Percentiles rank a stretch among this genome's conserved stretches.
phyloP scores from a whole-genome alignment of 1,140 invertebrate species.

The Diuraphis noxia region DNA sequence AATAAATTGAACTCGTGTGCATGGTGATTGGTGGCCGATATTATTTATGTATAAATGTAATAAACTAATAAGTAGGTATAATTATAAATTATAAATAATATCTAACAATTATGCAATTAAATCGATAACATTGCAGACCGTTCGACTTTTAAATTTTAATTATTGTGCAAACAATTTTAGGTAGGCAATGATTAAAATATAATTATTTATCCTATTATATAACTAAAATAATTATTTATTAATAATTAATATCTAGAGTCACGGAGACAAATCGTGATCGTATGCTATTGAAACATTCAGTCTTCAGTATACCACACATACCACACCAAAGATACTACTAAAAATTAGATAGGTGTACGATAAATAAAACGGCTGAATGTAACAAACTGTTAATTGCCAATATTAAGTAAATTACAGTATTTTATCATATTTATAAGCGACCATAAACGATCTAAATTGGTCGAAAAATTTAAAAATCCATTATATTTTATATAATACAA shows the following conservation, averaged over 20 bases:
- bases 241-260: background rate
- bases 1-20: background rate
- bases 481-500: background rate
- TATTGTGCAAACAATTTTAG: background rate
- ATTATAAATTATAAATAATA: slow-evolving; percentile 10
- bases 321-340: background rate
- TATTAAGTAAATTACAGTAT: background rate
- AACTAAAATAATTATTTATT: too few relatives aligned
- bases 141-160: background rate
- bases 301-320: background rate
- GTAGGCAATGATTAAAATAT: background rate
- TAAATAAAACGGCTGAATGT: background rate
- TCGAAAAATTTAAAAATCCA: background rate
- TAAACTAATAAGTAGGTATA: too few relatives aligned
- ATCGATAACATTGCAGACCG: background rate
- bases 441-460: too few relatives aligned
- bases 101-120: background rate
- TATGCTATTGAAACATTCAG: background rate
- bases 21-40: background rate
- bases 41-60: background rate
- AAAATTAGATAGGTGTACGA: background rate
- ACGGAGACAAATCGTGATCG: background rate
- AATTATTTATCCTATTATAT: background rate
- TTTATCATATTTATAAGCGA: background rate
- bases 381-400: background rate